phyloP scores from a whole-genome alignment of 1,140 invertebrate genomes.

The Cydia pomonella region DNA sequence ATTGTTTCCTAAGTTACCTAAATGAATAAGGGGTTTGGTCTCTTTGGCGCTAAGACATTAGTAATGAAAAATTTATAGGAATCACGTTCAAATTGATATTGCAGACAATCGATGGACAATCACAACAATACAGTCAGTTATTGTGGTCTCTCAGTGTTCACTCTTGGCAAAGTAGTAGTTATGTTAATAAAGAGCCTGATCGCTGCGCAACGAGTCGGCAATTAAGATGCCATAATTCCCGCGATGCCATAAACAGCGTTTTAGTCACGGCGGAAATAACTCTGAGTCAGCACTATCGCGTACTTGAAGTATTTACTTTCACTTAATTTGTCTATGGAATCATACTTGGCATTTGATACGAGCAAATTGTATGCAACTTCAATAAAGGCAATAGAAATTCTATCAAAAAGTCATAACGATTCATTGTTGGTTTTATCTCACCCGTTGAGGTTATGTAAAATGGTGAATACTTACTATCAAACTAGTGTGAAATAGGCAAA shows the following conservation, averaged over 20 bases:
- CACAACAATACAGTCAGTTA: background rate
- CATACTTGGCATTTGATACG: background rate
- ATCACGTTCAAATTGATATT: too few relatives aligned
- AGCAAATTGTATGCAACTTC: background rate
- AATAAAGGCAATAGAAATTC: background rate
- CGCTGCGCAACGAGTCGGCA: background rate
- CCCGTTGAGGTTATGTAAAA: background rate
- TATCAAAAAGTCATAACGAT: background rate
- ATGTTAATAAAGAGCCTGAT: constrained; percentile 3
- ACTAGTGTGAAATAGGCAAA: background rate
- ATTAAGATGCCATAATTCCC: constrained; percentile 12
- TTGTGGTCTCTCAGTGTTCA: background rate
- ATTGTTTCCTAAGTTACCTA: too few relatives aligned
- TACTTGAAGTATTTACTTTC: constrained; percentile 11
- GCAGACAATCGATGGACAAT: background rate
- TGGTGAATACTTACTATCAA: background rate
- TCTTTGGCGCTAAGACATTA: too few relatives aligned
- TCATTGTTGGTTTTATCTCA: background rate
- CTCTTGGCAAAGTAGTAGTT: constrained; percentile 3
- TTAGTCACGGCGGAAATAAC: background rate
- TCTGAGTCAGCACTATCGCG: constrained; percentile 14
- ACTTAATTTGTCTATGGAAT: constrained; percentile 11
- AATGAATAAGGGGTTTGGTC: too few relatives aligned
- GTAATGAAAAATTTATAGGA: too few relatives aligned
- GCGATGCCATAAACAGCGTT: constrained; percentile 3